Evolutionary conservation across 2,888 invertebrate species (phyloP), one percentile per base, ranked within the genome.

Genomic region (Osmoderma eremita): DNA sequence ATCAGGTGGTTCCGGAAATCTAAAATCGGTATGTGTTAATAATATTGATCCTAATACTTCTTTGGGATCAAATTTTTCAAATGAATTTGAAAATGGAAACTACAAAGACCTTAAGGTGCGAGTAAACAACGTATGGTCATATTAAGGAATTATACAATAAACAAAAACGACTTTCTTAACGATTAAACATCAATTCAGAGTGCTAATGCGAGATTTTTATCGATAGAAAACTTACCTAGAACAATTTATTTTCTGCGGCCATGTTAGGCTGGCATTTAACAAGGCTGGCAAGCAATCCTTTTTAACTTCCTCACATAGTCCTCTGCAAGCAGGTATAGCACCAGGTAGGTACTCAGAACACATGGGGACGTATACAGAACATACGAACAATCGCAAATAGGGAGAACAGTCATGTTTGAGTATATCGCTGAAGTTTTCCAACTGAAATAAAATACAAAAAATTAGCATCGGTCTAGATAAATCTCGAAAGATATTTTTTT

Each of bases 341-440:
- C 91, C 91, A 22, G 91, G 89, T 71, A 93, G 91, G 81, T 94
- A 91, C 77, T 92, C 92, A 30, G 94, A 93, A 83, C 96, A 97
- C 81, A 97, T 91, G 39, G 96, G 96, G 8, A 93, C 92, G 82
- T 93, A 93, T 62, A 95, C 91, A 13, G 95, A 93, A 84, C 96
- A 97, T 69, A 97, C 87, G 78, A 96, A 91, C 82, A 96, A 92
- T 73, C 92, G 88, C 45, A 94, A 88, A 77, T 93, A 91, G 66
- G 87, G 85, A 3, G 94, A 94, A 79, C 95, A 95, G 61, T 91
- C 90, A 77, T 90, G 90, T 73, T 91, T 87, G 63, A 95, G 87
- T 68, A 95, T 84, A 0, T 89, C 90, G 77, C 89, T 84, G 81
- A 91, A 90, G 69, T 87, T 84, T 69, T 87, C 83, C 80, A 92